A percentile compares a stretch with the other conserved stretches of the same genome.
Conservation (phyloP, 30 jellyfish, hydroid and myxozoan genomes). For the Chrysaora quinquecirrha region DNA sequence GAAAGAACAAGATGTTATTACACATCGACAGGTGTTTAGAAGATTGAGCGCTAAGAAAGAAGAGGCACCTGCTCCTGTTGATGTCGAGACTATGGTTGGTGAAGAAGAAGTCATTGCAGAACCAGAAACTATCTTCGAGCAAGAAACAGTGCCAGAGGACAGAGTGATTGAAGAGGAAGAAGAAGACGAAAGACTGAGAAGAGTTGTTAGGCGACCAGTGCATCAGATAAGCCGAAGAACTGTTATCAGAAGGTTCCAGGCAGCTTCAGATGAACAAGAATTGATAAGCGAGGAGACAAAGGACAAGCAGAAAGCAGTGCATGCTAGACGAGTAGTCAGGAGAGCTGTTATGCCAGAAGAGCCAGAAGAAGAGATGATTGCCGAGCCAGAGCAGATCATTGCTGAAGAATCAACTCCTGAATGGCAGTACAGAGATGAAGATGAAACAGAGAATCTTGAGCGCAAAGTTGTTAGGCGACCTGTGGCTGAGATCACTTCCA, state of each 20-base stretch:
- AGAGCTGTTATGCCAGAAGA: slow-evolving; percentile 9
- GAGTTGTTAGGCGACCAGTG: slow-evolving; percentile 30
- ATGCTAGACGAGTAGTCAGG: background rate
- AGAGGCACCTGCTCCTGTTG: background rate
- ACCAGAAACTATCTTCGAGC: background rate
- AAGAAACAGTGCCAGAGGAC: background rate
- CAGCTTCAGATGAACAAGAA: slow-evolving; percentile 65
- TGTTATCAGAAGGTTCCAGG: slow-evolving; percentile 62
- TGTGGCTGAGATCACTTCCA: too few species aligned
- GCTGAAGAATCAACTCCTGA: background rate
- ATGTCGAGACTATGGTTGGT: background rate
- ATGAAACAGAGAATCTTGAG: background rate
- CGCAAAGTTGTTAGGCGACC: background rate
- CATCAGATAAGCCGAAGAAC: slow-evolving; percentile 61
- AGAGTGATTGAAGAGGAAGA: slow-evolving; percentile 8
- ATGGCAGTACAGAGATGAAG: background rate
- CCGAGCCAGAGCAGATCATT: slow-evolving; percentile 41
- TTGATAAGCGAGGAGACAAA: slow-evolving; percentile 6
- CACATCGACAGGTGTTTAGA: background rate
- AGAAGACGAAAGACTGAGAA: slow-evolving; percentile 25
- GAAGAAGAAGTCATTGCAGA: slow-evolving; percentile 27
- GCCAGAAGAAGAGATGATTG: slow-evolving; percentile 54
- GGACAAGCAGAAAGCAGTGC: background rate
- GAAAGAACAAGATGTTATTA: background rate
- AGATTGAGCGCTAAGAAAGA: background rate